phyloP scores from a whole-genome alignment of 2,113 vertebrate species.

The Amazona vittata region DNA sequence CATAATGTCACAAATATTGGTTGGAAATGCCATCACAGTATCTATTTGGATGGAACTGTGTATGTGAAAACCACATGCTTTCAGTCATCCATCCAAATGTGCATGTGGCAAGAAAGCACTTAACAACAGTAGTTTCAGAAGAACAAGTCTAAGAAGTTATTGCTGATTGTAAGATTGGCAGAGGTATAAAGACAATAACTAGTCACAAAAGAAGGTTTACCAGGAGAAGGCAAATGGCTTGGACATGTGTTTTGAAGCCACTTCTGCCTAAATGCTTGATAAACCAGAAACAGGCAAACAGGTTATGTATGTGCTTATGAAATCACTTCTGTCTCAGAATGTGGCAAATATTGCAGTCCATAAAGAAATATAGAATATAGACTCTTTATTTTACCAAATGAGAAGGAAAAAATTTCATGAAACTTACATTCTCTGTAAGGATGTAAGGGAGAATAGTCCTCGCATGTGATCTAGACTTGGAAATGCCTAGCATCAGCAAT shows the following conservation, averaged over 20 bases:
- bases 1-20: not conserved
- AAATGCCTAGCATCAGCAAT: not conserved
- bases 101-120: not conserved
- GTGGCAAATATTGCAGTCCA: not conserved
- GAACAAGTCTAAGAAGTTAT: not conserved
- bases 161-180: rapidly evolving
- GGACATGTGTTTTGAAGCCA: not conserved
- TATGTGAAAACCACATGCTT: not conserved
- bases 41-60: not conserved
- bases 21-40: not conserved
- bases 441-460: not conserved
- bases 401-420: not conserved
- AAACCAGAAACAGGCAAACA: not conserved
- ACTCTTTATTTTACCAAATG: not conserved
- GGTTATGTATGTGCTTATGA: not conserved
- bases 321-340: not conserved
- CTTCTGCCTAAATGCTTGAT: not conserved
- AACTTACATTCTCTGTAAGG: not conserved
- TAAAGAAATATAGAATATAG: not conserved
- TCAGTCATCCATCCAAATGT: not conserved
- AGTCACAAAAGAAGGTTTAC: not conserved
- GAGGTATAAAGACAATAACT: not conserved
- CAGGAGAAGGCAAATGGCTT: not conserved
- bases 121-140: not conserved
- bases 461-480: not conserved